A percentile compares a stretch with the other conserved stretches of the same genome.
phyloP scores from a whole-genome alignment of 2,888 invertebrate species.

The Prenolepis imparis region DNA sequence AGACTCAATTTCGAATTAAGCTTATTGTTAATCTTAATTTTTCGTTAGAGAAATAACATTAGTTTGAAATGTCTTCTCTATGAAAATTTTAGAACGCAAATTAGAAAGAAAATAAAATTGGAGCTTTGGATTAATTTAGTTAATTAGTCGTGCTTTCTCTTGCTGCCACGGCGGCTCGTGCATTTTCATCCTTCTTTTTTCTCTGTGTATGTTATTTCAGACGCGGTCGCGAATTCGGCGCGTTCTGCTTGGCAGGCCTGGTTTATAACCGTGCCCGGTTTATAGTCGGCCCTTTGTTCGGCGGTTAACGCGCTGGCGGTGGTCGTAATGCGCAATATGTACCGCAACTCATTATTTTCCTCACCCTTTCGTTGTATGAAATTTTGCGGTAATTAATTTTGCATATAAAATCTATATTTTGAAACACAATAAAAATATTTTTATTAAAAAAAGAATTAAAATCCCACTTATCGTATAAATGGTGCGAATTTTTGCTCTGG shows the following conservation, averaged over 20 bases:
- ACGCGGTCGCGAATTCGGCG: conserved; percentile 54
- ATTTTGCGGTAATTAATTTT: conserved; percentile 25
- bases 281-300: conserved; percentile 70
- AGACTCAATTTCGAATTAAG: neutral
- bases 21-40: neutral
- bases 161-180: neutral
- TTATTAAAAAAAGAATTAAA: neutral
- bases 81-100: neutral
- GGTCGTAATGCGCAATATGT: conserved; percentile 41
- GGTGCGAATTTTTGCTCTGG: neutral
- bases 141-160: neutral
- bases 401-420: neutral
- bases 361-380: neutral
- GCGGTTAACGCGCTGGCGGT: conserved; percentile 55
- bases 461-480: neutral
- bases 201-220: conserved; percentile 42
- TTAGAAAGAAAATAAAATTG: neutral
- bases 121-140: neutral
- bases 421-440: neutral
- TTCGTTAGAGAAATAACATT: neutral
- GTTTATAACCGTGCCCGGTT: conserved; percentile 59
- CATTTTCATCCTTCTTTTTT: neutral
- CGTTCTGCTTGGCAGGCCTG: conserved; percentile 52
- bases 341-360: conserved; percentile 29
- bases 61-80: neutral